Percentiles rank a stretch among this genome's conserved stretches.
Evolutionary conservation across 2,797 vertebrate species (phyloP).

Genomic region (Eutrigla gurnardus): DNA sequence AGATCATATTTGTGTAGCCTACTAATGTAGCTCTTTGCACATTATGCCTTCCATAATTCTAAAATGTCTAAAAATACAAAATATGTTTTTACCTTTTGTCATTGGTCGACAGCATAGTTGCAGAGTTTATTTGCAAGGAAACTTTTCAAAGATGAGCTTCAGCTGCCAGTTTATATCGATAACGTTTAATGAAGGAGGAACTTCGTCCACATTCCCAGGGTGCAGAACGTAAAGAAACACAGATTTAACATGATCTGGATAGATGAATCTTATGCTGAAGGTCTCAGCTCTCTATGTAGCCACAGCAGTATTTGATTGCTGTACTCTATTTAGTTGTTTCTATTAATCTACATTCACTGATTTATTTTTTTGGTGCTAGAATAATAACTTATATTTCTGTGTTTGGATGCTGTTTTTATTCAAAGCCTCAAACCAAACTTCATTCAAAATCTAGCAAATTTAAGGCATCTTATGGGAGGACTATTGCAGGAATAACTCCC

Average conservation of each 20-base stretch:
- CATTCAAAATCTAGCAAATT: background rate
- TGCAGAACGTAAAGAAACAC: background rate
- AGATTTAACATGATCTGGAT: background rate
- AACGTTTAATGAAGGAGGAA: background rate
- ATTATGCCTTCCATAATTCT: too few species aligned
- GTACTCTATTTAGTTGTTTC: constrained; percentile 10
- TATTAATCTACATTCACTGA: background rate
- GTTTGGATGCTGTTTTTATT: constrained; percentile 35
- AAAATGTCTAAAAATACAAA: too few species aligned
- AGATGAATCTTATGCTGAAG: constrained; percentile 3
- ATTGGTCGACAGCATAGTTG: background rate
- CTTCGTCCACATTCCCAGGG: constrained; percentile 52
- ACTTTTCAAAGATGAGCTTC: background rate
- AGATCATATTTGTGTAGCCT: background rate
- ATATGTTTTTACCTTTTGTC: background rate
- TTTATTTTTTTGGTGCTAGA: constrained; percentile 53
- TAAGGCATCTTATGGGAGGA: background rate
- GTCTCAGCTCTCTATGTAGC: constrained; percentile 31
- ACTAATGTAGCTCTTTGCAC: background rate
- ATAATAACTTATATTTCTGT: background rate
- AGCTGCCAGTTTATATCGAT: background rate
- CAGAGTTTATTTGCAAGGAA: background rate
- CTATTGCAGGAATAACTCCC: background rate
- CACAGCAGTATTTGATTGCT: constrained; percentile 31
- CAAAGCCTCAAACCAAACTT: constrained; percentile 29